Evolutionary conservation across 2,797 vertebrate species (phyloP), one percentile per base, ranked within the genome.

Genomic region (Alectoris magna): DNA sequence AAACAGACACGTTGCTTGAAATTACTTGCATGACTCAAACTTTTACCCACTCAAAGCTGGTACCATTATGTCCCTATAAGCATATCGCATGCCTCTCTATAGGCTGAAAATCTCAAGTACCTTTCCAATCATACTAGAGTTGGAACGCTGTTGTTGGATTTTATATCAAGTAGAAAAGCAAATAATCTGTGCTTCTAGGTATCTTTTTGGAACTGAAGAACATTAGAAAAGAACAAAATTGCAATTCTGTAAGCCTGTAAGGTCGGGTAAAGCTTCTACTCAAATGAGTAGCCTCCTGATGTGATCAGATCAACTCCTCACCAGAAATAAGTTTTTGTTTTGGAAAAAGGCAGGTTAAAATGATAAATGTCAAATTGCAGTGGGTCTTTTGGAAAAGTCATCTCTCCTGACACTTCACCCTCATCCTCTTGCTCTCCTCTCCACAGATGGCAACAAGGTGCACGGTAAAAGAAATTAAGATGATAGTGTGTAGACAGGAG

Each of bases 401-500:
- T 88, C n/a, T 93, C 94, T 97, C 97, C 85, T 97, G 98, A 98
- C 98, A 98, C 97, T 97, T 98, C 93, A 97, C 97, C 97, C 94
- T 88, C 76, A 80, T 93, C 59, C 76, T 74, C 69, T 76, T 87
- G 88, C 82, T 94, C 79, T 96, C 72, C 66, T 22, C 60, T 97
- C 97, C 97, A 96, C 97, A 98, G 98, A 98, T 98, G 98, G 98
- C 98, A 98, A 97, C 91, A 83, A 98, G 97, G 97, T 95, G 97
- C 97, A 96, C 97, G 97, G 97, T 95, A 98, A 98, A 98, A 97
- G 97, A 98, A 98, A 99, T 99, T 98, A 98, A 98, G 98, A 98
- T 98, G 98, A 98, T 98, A 98, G 97, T 91, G 97, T 98, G 98
- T 98, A 99, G 99, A 99, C 98, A 98, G 98, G 97, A 98, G 97